A percentile compares a stretch with the other conserved stretches of the same genome.
phyloP scores from a whole-genome alignment of 2,113 vertebrate genomes.

The Rhodinocichla rosea region DNA sequence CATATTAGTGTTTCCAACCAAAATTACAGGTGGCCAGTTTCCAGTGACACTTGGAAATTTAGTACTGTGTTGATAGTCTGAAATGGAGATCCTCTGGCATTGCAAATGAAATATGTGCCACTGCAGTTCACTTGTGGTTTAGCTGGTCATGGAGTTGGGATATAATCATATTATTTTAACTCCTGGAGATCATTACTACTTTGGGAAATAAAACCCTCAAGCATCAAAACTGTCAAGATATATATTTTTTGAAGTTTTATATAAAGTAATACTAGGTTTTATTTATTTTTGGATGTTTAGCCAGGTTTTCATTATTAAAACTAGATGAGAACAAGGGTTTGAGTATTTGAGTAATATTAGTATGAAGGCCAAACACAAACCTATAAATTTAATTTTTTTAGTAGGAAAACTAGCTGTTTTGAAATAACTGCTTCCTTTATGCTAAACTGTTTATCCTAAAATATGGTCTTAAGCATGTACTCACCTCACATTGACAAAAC shows the following conservation, averaged over 20 bases:
- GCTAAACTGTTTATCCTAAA: conserved; percentile 10
- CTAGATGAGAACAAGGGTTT: conserved; percentile 40
- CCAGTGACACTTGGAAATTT: conserved; percentile 71
- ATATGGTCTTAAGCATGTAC: not conserved
- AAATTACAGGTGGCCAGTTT: conserved; percentile 65
- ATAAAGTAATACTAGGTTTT: conserved; percentile 47
- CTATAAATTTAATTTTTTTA: conserved; percentile 29
- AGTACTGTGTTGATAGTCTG: conserved; percentile 66
- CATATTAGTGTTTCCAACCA: conserved; percentile 27
- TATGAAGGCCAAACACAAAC: conserved; percentile 52
- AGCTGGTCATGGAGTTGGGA: conserved; percentile 57
- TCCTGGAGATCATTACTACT: conserved; percentile 71
- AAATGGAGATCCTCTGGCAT: conserved; percentile 70
- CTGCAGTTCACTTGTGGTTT: conserved; percentile 68
- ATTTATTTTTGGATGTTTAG: conserved; percentile 53
- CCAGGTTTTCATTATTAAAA: conserved; percentile 52
- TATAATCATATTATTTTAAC: conserved; percentile 78
- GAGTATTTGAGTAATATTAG: conserved; percentile 48
- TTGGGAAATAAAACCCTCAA: conserved; percentile 58
- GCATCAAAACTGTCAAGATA: conserved; percentile 60
- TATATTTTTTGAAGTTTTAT: conserved; percentile 50
- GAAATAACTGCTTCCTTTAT: conserved; percentile 32
- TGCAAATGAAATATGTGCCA: conserved; percentile 62
- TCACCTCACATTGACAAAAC: not conserved
- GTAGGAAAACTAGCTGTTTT: conserved; percentile 15